These are phyloP conservation scores for Raja brachyura DNA, from an alignment of 2,113 vertebrate species.

Conservation along the genomic window DNA sequence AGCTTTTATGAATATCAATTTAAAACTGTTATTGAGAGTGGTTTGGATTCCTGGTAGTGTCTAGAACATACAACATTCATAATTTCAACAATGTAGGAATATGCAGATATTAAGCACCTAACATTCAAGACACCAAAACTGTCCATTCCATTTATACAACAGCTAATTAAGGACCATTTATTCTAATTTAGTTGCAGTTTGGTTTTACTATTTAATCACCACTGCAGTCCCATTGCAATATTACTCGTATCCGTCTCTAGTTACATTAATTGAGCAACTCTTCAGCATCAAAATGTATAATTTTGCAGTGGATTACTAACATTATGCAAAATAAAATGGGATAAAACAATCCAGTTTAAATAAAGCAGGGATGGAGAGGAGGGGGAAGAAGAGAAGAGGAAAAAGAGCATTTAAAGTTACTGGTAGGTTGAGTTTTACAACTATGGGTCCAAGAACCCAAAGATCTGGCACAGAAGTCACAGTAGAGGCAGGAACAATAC, in stretches of 20 bases:
- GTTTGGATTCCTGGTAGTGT: not conserved
- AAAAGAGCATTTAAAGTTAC: not conserved
- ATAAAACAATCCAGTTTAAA: not conserved
- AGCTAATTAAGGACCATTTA: not conserved
- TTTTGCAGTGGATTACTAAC: not conserved
- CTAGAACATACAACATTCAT: not conserved
- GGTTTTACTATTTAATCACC: not conserved
- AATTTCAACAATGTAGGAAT: not conserved
- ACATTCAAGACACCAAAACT: not conserved
- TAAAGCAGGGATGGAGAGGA: not conserved
- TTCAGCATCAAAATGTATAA: not conserved
- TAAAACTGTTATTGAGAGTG: not conserved
- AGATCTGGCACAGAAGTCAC: not conserved
- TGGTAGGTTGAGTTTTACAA: not conserved
- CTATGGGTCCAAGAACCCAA: not conserved
- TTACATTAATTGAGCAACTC: not conserved
- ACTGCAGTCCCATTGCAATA: not conserved
- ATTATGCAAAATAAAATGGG: not conserved
- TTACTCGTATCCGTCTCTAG: not conserved
- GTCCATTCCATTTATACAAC: not conserved
- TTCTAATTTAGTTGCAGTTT: not conserved
- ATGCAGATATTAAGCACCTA: not conserved
- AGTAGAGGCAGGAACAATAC: not conserved
- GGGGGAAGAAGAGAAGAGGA: not conserved
- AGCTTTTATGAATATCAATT: not conserved